A percentile compares a stretch with the other conserved stretches of the same genome.
These are phyloP conservation scores for Cerastoderma edule DNA, from an alignment of 2,888 invertebrate genomes.

Conservation along the genomic window DNA sequence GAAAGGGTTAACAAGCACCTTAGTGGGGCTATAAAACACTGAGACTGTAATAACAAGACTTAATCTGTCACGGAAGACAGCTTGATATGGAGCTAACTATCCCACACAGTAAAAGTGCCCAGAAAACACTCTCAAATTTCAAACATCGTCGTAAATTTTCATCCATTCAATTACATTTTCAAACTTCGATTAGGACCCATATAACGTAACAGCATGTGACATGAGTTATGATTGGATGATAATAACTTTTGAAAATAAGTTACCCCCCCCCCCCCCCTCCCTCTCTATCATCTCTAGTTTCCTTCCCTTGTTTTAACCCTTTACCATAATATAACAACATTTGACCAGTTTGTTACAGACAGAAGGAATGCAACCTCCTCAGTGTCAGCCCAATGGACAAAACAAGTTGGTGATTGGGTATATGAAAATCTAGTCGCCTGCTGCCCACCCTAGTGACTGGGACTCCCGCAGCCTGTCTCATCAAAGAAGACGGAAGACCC, in stretches of 20 bases:
- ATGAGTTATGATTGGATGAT: slow-evolving; percentile 9
- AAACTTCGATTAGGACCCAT: slow-evolving; percentile 5
- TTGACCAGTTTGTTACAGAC: too few species aligned
- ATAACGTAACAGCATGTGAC: slow-evolving; percentile 5
- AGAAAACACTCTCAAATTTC: slow-evolving; percentile 12
- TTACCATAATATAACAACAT: too few species aligned
- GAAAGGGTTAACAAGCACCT: too few species aligned
- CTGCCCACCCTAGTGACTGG: too few species aligned
- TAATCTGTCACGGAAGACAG: slow-evolving; percentile 13
- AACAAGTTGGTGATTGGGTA: too few species aligned
- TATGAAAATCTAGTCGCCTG: too few species aligned
- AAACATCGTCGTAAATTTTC: slow-evolving; percentile 15
- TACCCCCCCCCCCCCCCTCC: too few species aligned
- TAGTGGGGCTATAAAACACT: slow-evolving; percentile 1
- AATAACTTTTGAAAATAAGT: slow-evolving; percentile 13
- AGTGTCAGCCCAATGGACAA: too few species aligned
- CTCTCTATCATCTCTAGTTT: neutral
- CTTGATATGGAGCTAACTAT: slow-evolving; percentile 22
- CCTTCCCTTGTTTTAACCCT: too few species aligned
- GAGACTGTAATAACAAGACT: slow-evolving; percentile 13
- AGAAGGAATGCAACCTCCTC: too few species aligned
- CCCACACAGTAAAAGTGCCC: slow-evolving; percentile 17
- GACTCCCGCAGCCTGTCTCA: too few species aligned
- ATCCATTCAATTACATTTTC: slow-evolving; percentile 19
- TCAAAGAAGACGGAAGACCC: too few species aligned